Conservation (phyloP, 2,797 vertebrate genomes). For the Toxotes lorentzi region DNA sequence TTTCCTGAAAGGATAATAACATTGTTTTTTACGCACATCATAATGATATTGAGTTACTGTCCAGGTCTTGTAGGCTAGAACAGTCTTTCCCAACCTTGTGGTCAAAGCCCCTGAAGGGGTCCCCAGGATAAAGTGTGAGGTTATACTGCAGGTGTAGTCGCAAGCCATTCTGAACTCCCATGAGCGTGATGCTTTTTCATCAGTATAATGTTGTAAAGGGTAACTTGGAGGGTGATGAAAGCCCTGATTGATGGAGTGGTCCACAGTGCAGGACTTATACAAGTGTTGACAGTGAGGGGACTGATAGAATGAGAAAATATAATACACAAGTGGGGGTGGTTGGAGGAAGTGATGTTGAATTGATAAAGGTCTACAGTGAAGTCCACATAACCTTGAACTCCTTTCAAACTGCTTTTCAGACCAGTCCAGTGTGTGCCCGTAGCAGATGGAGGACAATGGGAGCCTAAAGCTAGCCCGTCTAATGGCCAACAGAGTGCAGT, state of each 20-base stretch:
- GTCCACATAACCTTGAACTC: slow-evolving; percentile 26
- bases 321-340: slow-evolving; percentile 1
- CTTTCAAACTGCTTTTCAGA: slow-evolving; percentile 38
- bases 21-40: slow-evolving; percentile 2
- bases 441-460: slow-evolving; percentile 63
- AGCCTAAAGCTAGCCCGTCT: slow-evolving; percentile 49
- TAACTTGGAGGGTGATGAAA: slow-evolving; percentile 29
- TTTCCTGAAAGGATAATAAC: slow-evolving; percentile 24
- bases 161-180: neutral
- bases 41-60: neutral
- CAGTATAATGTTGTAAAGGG: slow-evolving; percentile 4
- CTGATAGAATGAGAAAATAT: neutral
- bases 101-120: neutral
- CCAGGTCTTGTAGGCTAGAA: neutral
- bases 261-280: slow-evolving; percentile 3
- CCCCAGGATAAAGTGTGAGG: neutral
- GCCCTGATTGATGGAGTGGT: slow-evolving; percentile 26
- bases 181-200: slow-evolving; percentile 18
- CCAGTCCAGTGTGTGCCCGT: slow-evolving; percentile 28
- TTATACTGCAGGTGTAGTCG: slow-evolving; percentile 15
- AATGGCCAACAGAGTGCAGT: slow-evolving; percentile 71
- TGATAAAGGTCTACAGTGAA: slow-evolving; percentile 12
- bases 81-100: neutral
- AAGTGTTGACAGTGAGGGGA: slow-evolving; percentile 27
- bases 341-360: slow-evolving; percentile 16